Base-by-base conservation (phyloP, 2,113 vertebrate genomes). In the Pterocles orientalis region DNA sequence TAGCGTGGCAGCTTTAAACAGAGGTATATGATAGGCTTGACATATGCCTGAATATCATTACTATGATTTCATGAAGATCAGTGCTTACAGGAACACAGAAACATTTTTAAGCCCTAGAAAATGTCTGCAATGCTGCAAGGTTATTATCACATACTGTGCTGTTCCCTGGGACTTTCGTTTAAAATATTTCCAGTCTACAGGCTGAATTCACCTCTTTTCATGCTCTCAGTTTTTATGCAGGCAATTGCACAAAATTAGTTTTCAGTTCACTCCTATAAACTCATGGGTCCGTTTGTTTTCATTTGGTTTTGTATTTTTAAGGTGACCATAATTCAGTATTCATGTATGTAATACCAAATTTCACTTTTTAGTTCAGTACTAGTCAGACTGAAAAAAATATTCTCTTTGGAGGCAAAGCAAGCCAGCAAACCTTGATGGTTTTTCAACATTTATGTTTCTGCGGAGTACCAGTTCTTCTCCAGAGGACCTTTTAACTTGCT, bases 391-490 rank as follows among this genome's bases (percentile, higher is more conserved):
- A 71, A 91, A 91, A 90, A 58, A 88, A 19, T 39, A 16, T 82
- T 96, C 66, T 87, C 12, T 73, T 56, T 56, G 50, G 36, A 92
- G 75, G 92, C 86, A 94, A 94, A 79, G 86, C 71, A 87, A 83
- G 47, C 72, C 79, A 64, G 57, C 48, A 72, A 62, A 18, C 43
- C 53, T 25, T 97, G 92, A 50, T 90, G 84, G 73, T 88, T 95
- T 88, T 90, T 69, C 94, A 81, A 31, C 72, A 60, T 89, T 94
- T 96, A 26, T 92, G 70, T 91, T 96, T 72, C 88, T 86, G 36
- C 23, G 48, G 51, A 61, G n/a, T 76, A 29, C 73, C 60, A 54
- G 34, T 88, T 95, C 33, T 80, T 85, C 53, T 94, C 23, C 76
- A 77, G 60, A 90, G 75, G 62, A 71, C 70, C 28, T 92, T 97